A percentile compares a stretch with the other conserved stretches of the same genome.
Evolutionary conservation across 2,888 invertebrate species (phyloP).

Genomic region (Creontiades dilutus): DNA sequence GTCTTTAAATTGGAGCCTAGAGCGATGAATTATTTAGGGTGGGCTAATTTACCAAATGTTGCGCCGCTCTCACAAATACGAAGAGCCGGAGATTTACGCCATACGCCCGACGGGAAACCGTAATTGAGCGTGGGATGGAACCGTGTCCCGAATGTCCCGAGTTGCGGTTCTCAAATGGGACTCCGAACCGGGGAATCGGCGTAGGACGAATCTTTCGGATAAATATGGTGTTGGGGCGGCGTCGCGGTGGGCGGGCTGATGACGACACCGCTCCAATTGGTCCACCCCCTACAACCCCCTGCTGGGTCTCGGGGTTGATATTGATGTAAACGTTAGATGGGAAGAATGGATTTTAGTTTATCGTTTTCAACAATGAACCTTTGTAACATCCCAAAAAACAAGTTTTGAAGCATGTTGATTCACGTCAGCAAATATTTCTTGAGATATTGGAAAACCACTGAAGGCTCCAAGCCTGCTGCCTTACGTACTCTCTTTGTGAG

Average conservation of each 20-base stretch:
- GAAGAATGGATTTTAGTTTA: too few relatives aligned
- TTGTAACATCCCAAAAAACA: too few relatives aligned
- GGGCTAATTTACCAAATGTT: neutral
- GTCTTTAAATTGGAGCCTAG: too few relatives aligned
- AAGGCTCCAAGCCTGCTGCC: too few relatives aligned
- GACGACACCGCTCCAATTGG: constrained; percentile 2
- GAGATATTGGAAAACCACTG: too few relatives aligned
- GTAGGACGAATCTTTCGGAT: constrained; percentile 13
- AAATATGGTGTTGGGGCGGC: neutral
- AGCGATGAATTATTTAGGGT: neutral
- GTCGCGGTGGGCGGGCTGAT: constrained; percentile 6
- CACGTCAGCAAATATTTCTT: too few relatives aligned
- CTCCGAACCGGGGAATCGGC: neutral
- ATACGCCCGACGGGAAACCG: neutral
- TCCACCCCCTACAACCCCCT: neutral
- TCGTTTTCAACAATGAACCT: too few relatives aligned
- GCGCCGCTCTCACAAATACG: neutral
- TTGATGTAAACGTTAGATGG: too few relatives aligned
- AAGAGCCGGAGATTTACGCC: neutral
- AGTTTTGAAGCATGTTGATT: too few relatives aligned
- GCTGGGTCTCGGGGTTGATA: neutral
- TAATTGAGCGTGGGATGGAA: neutral
- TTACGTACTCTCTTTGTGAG: too few relatives aligned
- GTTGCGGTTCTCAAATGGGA: neutral
- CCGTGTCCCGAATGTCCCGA: constrained; percentile 5